Conservation (phyloP, 2,797 vertebrate genomes). For the Mus spretus region DNA sequence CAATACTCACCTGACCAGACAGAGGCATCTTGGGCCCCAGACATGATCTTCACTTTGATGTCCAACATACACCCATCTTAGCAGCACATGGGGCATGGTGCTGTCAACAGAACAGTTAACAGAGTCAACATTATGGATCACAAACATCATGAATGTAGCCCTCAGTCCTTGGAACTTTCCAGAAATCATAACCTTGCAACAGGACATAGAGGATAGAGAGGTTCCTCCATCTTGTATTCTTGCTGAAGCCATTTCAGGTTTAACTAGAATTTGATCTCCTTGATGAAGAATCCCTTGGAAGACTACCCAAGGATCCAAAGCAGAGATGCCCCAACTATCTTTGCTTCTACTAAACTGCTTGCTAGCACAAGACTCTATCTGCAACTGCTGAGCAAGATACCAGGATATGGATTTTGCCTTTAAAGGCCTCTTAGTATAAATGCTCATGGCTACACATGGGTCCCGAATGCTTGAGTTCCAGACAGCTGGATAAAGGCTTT, state of each 20-base stretch:
- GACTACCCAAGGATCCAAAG: neutral
- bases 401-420: neutral
- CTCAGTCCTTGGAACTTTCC: constrained; percentile 97
- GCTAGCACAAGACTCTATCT: neutral
- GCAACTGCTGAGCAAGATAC: neutral
- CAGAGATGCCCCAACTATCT: neutral
- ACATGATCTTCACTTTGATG: constrained; percentile 99
- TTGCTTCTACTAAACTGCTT: neutral
- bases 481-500: neutral
- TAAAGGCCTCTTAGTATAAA: neutral
- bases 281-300: neutral
- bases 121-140: constrained; percentile 99
- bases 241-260: neutral
- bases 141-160: constrained; percentile 99
- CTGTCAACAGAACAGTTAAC: constrained; percentile 99
- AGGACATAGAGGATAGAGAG: neutral
- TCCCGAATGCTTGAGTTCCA: neutral
- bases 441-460: neutral
- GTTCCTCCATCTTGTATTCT: neutral
- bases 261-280: neutral
- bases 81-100: constrained; percentile 96
- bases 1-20: constrained; percentile 97
- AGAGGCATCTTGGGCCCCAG: constrained; percentile 99
- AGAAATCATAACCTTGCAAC: constrained; percentile 93
- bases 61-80: constrained; percentile 96